Evolutionary conservation across 1,140 invertebrate species (phyloP), one percentile per base, ranked within the genome.

Genomic region (Solen grandis): DNA sequence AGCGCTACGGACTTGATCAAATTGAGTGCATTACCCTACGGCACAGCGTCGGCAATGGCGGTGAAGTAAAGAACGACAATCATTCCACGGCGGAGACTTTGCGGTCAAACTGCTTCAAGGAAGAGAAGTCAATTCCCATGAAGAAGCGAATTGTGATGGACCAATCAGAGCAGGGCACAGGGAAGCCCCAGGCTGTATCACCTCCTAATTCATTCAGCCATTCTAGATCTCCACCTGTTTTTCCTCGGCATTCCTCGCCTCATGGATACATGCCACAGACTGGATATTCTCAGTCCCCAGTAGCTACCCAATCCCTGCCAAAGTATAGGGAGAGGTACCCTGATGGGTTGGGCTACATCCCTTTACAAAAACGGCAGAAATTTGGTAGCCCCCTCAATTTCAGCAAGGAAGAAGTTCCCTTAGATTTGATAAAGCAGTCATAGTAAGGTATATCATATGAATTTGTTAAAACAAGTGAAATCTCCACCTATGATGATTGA

Each of bases 91-190:
- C 22, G 19, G 66, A 72, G 10, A 35, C 50, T 4, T 29, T 27
- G 14, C 2, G 29, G 16, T 50, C 46, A 35, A 72, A 70, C 16
- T 55, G 60, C 27, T 78, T 78, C 25, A 78, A 80, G 29, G 77
- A 80, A 50, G 77, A 80, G 50, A 80, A 80, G 46, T 80, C 59
- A 4, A 80, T 72, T 52, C 77, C 77, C 0, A 73, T 80, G 77
- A 80, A 80, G 52, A 80, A 80, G 22, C 68, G 77, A 22, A 52
- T 65, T 29, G 69, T 80, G 46, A 3, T 80, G 16, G 77, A 80
- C 33, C 77, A 73, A 50, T 29, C 38, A 33, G 66, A 69, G 10
- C 62, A 54, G 31, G 66, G 31, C 41, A 41, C 25, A 41, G 65
- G 38, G 1, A 69, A 62, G 33, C 35, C 62, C 1, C 14, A 35